Evolutionary conservation across 2,113 vertebrate genomes (phyloP), one percentile per base, ranked within the genome.

Genomic region (Lontra canadensis): DNA sequence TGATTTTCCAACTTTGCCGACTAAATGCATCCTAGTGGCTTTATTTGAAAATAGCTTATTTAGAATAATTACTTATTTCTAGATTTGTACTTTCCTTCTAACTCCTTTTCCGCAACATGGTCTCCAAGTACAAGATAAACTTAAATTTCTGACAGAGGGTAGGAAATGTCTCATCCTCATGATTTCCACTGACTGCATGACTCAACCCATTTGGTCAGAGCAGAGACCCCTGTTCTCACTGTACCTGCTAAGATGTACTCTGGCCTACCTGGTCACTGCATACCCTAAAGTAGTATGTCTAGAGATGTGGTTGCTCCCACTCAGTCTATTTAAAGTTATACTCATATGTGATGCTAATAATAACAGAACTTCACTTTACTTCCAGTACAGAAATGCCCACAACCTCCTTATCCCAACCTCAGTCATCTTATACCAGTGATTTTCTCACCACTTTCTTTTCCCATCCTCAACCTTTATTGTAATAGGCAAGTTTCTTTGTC

Each of bases 31-130:
- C 71, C 92, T 93, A 67, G 78, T 82, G 63, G 71, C 59, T 96
- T 97, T 96, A 91, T 91, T 85, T 81, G 71, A 94, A 96, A 96
- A 93, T 88, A 76, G 57, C 93, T 69, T 85, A 81, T 52, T 93
- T 88, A 90, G 31, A 95, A 34, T 87, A 86, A 96, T 96, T 88
- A 93, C 49, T 96, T 78, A 93, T 93, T 93, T 93, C 92, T 55
- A 96, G 88, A 96, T 81, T 81, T 95, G 85, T 61, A 3, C 57
- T 76, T 81, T 80, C 34, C 63, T n/a, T 88, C 81, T 26, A 94
- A 90, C 7, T 55, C 25, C 73, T 90, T 47, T 59, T 89, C 83
- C 23, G 76, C n/a, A 88, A 25, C 39, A 61, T 79, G 74, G 55
- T 44, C 52, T 73, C 52, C 84, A 71, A 26, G 63, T 55, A 79